These are phyloP conservation scores for Silurus glanis DNA, from an alignment of 2,113 vertebrate genomes.

Conservation along the genomic window DNA sequence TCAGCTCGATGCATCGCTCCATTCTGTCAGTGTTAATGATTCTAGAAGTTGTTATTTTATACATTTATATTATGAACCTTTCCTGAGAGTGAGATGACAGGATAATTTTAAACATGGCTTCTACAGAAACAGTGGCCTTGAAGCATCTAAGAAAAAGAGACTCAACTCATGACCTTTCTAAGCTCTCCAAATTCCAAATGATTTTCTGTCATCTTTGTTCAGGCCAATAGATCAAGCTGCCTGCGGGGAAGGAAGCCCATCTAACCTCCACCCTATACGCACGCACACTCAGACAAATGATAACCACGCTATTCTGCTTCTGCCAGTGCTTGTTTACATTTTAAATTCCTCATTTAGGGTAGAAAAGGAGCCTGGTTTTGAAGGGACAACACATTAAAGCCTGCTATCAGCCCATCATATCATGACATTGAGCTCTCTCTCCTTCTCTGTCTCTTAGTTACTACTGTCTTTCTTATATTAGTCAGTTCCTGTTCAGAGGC, in stretches of 20 bases:
- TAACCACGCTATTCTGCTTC: conserved; percentile 26
- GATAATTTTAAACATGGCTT: conserved; percentile 32
- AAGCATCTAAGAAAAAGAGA: conserved; percentile 42
- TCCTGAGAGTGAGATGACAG: conserved; percentile 14
- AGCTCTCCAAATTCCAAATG: conserved; percentile 50
- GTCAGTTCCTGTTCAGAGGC: conserved; percentile 22
- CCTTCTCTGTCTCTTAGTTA: background rate
- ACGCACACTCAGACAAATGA: conserved; percentile 26
- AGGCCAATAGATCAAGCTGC: conserved; percentile 33
- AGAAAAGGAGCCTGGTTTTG: conserved; percentile 10
- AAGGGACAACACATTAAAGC: background rate
- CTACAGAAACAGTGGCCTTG: conserved; percentile 48
- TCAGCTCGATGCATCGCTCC: background rate
- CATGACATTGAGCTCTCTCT: background rate
- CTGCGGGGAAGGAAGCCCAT: conserved; percentile 35
- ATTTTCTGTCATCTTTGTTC: conserved; percentile 59
- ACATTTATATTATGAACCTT: background rate
- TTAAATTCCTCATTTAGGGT: conserved; percentile 26
- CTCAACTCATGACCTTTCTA: conserved; percentile 61
- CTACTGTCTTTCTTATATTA: conserved; percentile 22
- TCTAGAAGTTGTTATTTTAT: background rate
- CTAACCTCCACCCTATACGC: background rate
- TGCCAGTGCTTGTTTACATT: conserved; percentile 45
- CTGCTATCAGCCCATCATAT: conserved; percentile 28
- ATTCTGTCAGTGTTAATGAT: conserved; percentile 3